phyloP scores from a whole-genome alignment of 2,797 vertebrate genomes.

The Poecilia velifera region DNA sequence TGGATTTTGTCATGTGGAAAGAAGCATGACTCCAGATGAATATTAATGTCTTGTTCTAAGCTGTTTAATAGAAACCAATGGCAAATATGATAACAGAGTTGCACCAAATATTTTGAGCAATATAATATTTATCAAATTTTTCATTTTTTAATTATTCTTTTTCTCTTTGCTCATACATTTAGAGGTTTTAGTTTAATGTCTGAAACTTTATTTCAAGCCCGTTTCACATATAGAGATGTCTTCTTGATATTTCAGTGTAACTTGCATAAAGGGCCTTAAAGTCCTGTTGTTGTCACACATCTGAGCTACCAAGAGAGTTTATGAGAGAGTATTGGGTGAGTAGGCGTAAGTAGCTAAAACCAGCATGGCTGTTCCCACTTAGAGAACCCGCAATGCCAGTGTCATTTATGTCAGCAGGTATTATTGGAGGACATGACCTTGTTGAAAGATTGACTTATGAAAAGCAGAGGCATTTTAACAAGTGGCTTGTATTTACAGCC shows the following conservation, averaged over 20 bases:
- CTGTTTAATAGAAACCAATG: not conserved
- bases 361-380: not conserved
- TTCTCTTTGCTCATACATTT: not conserved
- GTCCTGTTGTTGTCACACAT: not conserved
- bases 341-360: not conserved
- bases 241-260: not conserved
- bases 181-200: not conserved
- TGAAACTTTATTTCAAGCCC: not conserved
- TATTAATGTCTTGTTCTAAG: slow-evolving; percentile 1
- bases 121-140: not conserved
- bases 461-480: not conserved
- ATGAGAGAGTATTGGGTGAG: not conserved
- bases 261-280: not conserved
- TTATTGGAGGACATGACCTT: not conserved
- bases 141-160: too few relatives aligned
- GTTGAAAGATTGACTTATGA: not conserved
- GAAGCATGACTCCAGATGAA: not conserved
- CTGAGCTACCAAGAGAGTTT: not conserved
- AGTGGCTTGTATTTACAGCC: not conserved
- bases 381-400: not conserved
- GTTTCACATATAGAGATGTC: not conserved
- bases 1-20: slow-evolving; percentile 9
- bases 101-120: not conserved
- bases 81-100: not conserved
- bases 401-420: not conserved